phyloP scores from a whole-genome alignment of 2,797 vertebrate genomes.

The Rhadinocentrus ornatus region DNA sequence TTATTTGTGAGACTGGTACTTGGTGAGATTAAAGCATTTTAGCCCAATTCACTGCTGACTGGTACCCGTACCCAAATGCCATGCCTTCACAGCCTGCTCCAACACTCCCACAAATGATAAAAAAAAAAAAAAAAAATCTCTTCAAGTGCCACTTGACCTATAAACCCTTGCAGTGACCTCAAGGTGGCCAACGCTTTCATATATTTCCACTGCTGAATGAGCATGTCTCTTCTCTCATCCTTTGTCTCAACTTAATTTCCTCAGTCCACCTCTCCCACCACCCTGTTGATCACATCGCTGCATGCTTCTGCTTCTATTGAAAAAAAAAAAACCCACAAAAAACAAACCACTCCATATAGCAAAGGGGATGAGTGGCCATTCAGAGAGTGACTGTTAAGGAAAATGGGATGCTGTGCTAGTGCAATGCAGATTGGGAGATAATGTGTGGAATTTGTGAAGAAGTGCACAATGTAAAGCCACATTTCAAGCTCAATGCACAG shows the following conservation, averaged over 20 bases:
- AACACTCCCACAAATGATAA: slow-evolving; percentile 47
- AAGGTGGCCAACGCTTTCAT: slow-evolving; percentile 60
- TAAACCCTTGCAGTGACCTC: slow-evolving; percentile 71
- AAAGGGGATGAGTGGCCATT: slow-evolving; percentile 61
- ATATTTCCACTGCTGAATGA: slow-evolving; percentile 57
- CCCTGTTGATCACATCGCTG: slow-evolving; percentile 36
- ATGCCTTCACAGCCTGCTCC: slow-evolving; percentile 50
- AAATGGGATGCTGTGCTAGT: slow-evolving; percentile 50
- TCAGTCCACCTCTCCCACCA: slow-evolving; percentile 52
- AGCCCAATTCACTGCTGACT: slow-evolving; percentile 49
- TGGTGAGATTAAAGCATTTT: slow-evolving; percentile 32
- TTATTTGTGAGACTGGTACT: slow-evolving; percentile 20
- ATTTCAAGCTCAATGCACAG: slow-evolving; percentile 42
- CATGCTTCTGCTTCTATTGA: slow-evolving; percentile 61
- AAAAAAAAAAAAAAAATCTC: slow-evolving; percentile 76
- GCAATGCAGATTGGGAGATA: slow-evolving; percentile 44
- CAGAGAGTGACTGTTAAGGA: slow-evolving; percentile 42
- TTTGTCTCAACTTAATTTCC: slow-evolving; percentile 57
- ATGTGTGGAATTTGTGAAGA: slow-evolving; percentile 37
- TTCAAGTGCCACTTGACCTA: slow-evolving; percentile 83
- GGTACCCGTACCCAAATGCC: slow-evolving; percentile 37
- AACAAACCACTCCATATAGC: slow-evolving; percentile 58
- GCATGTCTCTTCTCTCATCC: slow-evolving; percentile 41
- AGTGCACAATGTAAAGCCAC: slow-evolving; percentile 17
- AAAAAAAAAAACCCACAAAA: slow-evolving; percentile 21